Conservation (phyloP, 2,888 invertebrate species). For the Chloroclystis v-ata region DNA sequence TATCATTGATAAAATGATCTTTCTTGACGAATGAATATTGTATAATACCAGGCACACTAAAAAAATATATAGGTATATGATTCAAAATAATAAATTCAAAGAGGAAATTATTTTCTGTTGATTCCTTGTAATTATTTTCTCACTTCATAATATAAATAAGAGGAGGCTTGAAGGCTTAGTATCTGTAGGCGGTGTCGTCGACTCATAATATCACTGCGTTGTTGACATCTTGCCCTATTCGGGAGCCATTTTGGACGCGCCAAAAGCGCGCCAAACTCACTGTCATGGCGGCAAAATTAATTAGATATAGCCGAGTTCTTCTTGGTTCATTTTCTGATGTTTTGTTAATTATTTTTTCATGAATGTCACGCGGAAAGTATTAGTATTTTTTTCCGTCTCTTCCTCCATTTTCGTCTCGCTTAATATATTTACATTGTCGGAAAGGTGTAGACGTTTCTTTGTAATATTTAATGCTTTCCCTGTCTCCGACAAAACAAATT, state of each 20-base stretch:
- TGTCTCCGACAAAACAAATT: slow-evolving; percentile 24
- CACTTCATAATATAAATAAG: slow-evolving; percentile 52
- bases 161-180: slow-evolving; percentile 63
- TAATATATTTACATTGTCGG: slow-evolving; percentile 41
- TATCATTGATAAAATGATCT: no score
- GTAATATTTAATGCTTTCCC: slow-evolving; percentile 41
- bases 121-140: slow-evolving; percentile 57
- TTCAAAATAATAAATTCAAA: no score
- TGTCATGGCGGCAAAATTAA: slow-evolving; percentile 73
- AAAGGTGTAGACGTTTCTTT: slow-evolving; percentile 42
- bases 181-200: slow-evolving; percentile 62
- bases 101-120: slow-evolving; percentile 46
- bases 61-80: no score
- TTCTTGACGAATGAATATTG: no score
- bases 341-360: slow-evolving; percentile 71
- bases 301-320: slow-evolving; percentile 67
- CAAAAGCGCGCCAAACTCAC: slow-evolving; percentile 65
- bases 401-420: slow-evolving; percentile 42
- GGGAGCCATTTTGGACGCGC: slow-evolving; percentile 56
- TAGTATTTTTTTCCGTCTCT: slow-evolving; percentile 34
- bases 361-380: slow-evolving; percentile 42
- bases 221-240: slow-evolving; percentile 59
- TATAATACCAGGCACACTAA: no score
- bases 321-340: slow-evolving; percentile 69
- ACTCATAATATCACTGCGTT: slow-evolving; percentile 62